A percentile compares a stretch with the other conserved stretches of the same genome.
Evolutionary conservation across 2,113 vertebrate species (phyloP).

Genomic region (Pavo muticus): DNA sequence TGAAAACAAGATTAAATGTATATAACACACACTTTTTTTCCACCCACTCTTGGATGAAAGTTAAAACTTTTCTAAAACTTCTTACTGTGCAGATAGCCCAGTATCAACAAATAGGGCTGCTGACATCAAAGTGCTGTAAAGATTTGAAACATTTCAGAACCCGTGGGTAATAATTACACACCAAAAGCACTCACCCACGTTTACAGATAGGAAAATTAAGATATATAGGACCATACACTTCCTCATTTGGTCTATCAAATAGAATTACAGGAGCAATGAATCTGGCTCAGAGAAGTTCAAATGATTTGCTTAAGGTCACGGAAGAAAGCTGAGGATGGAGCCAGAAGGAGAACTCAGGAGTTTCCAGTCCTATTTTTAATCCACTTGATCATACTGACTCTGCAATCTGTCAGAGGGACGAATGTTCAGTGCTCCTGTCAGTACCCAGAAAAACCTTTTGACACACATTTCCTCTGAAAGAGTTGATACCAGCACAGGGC

Average conservation of each 20-base stretch:
- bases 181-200: not conserved
- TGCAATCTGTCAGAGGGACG: not conserved
- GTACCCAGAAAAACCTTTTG: slow-evolving; percentile 11
- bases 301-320: slow-evolving; percentile 52
- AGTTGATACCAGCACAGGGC: not conserved
- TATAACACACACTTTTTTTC: not conserved
- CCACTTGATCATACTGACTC: not conserved
- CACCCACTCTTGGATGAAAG: slow-evolving; percentile 45
- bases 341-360: not conserved
- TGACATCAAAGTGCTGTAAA: slow-evolving; percentile 43
- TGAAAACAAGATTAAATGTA: slow-evolving; percentile 55
- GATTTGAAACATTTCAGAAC: slow-evolving; percentile 51
- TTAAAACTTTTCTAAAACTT: not conserved
- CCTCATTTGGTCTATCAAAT: slow-evolving; percentile 40
- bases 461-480: not conserved
- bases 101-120: slow-evolving; percentile 32
- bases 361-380: slow-evolving; percentile 35
- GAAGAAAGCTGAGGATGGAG: not conserved
- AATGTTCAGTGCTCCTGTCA: not conserved
- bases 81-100: not conserved
- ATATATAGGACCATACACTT: slow-evolving; percentile 33
- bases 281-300: slow-evolving; percentile 24
- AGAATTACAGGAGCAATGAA: slow-evolving; percentile 35
- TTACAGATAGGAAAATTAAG: slow-evolving; percentile 55
- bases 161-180: slow-evolving; percentile 46